These are phyloP conservation scores for Centropyge bicolor DNA, from an alignment of 2,797 vertebrate species.

Conservation along the genomic window DNA sequence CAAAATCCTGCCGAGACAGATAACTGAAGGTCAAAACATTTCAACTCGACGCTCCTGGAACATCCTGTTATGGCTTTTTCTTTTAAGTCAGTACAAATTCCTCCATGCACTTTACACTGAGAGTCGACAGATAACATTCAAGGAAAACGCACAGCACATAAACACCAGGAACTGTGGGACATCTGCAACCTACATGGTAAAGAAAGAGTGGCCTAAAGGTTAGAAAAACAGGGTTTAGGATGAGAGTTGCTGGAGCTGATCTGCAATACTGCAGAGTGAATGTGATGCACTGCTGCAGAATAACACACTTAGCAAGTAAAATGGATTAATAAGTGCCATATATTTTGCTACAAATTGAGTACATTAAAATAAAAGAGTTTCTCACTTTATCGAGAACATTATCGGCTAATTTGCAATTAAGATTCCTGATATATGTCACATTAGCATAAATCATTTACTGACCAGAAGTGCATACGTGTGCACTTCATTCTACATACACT, in stretches of 20 bases:
- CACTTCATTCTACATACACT: slow-evolving; percentile 20
- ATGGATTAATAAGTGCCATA: slow-evolving; percentile 43
- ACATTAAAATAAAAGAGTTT: neutral
- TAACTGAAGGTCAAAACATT: slow-evolving; percentile 18
- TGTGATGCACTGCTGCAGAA: slow-evolving; percentile 41
- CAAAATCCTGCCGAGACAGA: slow-evolving; percentile 7
- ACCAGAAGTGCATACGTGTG: slow-evolving; percentile 40
- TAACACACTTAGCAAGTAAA: slow-evolving; percentile 52
- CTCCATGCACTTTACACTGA: neutral
- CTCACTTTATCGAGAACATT: slow-evolving; percentile 10
- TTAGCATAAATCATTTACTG: slow-evolving; percentile 53
- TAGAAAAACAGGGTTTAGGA: slow-evolving; percentile 6
- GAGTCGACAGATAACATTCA: slow-evolving; percentile 16
- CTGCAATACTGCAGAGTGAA: slow-evolving; percentile 22
- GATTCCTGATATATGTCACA: slow-evolving; percentile 40
- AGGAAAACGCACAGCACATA: neutral
- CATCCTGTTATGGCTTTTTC: slow-evolving; percentile 9
- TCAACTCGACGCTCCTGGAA: neutral
- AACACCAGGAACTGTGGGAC: neutral
- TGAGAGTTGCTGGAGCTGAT: neutral
- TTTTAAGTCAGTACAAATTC: neutral
- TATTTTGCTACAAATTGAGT: slow-evolving; percentile 40
- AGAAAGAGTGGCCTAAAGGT: neutral
- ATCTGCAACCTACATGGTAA: neutral
- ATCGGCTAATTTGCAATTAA: slow-evolving; percentile 57